Conservation (phyloP, 2,113 vertebrate species). For the Vicugna pacos region DNA sequence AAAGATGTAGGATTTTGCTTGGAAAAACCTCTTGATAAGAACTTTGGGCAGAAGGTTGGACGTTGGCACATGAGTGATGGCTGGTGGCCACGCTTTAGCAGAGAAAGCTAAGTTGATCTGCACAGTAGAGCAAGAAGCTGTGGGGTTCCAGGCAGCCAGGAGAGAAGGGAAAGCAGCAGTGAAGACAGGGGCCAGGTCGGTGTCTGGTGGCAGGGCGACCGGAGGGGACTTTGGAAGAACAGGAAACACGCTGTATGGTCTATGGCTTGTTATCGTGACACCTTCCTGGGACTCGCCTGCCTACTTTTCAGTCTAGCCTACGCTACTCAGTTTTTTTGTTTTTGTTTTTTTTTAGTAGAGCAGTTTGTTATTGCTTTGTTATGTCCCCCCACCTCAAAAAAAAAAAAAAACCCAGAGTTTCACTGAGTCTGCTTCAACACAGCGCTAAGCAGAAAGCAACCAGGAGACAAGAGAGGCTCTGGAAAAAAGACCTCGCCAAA, state of each 20-base stretch:
- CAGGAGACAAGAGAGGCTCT: neutral
- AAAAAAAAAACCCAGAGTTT: neutral
- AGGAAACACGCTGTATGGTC: rapidly evolving
- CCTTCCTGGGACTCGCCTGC: no score
- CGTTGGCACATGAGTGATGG: neutral
- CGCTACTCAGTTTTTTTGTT: no score
- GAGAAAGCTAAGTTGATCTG: neutral
- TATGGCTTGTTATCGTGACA: no score
- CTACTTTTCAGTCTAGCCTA: neutral
- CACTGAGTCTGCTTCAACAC: neutral
- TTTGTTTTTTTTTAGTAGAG: neutral
- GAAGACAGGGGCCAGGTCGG: neutral
- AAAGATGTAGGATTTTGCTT: neutral
- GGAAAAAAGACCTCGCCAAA: neutral
- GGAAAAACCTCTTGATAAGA: neutral
- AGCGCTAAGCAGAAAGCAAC: neutral
- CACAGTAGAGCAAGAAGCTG: neutral
- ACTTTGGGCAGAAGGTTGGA: neutral
- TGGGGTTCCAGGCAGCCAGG: neutral
- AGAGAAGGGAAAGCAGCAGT: neutral
- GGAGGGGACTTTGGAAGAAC: neutral
- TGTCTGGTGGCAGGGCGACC: no score
- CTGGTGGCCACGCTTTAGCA: neutral
- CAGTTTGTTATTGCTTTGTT: neutral
- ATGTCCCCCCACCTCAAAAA: no score